phyloP scores from a whole-genome alignment of 2,888 invertebrate species.

The Bellardia bayeri region DNA sequence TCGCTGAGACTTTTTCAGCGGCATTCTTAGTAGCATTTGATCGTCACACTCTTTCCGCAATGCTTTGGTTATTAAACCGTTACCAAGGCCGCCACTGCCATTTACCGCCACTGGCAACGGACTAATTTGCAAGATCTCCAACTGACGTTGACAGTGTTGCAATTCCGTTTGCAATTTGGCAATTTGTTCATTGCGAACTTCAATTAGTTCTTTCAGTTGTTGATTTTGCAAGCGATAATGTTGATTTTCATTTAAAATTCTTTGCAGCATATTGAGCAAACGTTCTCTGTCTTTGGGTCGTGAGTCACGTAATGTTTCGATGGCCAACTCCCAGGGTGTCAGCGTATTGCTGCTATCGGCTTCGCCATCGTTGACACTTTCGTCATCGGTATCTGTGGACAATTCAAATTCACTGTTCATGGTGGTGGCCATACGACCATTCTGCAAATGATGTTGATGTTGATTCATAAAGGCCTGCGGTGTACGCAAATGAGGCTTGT shows the following conservation, averaged over 20 bases:
- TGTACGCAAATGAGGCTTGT: slow-evolving; percentile 69
- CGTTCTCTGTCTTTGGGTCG: slow-evolving; percentile 82
- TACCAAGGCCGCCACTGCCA: slow-evolving; percentile 72
- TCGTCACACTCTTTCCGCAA: slow-evolving; percentile 65
- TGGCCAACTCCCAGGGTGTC: slow-evolving; percentile 83
- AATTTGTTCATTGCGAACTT: slow-evolving; percentile 82
- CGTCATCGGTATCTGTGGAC: slow-evolving; percentile 90
- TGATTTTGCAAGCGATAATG: slow-evolving; percentile 82
- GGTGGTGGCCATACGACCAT: slow-evolving; percentile 75
- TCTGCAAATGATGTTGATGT: slow-evolving; percentile 73
- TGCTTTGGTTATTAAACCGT: slow-evolving; percentile 69
- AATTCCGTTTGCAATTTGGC: slow-evolving; percentile 82
- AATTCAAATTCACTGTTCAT: slow-evolving; percentile 87
- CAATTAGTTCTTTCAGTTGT: slow-evolving; percentile 81
- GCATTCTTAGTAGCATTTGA: slow-evolving; percentile 74
- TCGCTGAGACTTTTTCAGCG: slow-evolving; percentile 79
- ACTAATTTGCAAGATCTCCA: slow-evolving; percentile 75
- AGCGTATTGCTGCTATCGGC: slow-evolving; percentile 84
- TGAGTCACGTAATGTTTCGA: slow-evolving; percentile 82
- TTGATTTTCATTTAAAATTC: slow-evolving; percentile 82
- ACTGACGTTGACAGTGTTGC: slow-evolving; percentile 81
- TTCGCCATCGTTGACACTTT: slow-evolving; percentile 85
- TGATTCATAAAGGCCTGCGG: slow-evolving; percentile 67
- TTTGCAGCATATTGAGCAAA: slow-evolving; percentile 82
- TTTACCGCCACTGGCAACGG: slow-evolving; percentile 58